These are phyloP conservation scores for Glyptemys insculpta DNA, from an alignment of 2,797 vertebrate genomes.

Conservation along the genomic window DNA sequence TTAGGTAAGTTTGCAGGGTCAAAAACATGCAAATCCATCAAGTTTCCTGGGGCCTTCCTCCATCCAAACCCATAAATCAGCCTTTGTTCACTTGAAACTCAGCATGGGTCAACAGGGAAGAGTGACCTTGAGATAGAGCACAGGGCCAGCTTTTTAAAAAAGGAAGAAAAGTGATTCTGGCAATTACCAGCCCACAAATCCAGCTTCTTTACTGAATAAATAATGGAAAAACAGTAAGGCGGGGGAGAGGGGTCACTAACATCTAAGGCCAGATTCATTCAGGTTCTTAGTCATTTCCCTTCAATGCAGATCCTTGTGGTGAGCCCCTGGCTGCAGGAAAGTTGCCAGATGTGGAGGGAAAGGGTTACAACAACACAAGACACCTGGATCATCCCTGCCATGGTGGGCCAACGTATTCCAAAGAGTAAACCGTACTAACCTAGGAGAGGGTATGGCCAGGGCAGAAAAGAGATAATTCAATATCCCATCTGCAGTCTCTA, in stretches of 20 bases:
- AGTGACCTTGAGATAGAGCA: background rate
- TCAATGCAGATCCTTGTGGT: background rate
- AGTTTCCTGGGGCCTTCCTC: background rate
- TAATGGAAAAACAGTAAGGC: rapidly evolving
- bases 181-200: background rate
- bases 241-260: background rate
- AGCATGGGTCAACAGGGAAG: background rate
- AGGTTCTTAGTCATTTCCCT: background rate
- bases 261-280: background rate
- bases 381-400: background rate
- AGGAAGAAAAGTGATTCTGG: background rate
- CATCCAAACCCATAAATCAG: background rate
- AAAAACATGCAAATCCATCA: background rate
- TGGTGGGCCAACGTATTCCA: background rate
- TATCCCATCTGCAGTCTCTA: background rate
- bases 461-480: background rate
- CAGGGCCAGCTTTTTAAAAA: background rate
- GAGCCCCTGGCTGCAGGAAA: background rate
- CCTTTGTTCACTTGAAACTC: background rate
- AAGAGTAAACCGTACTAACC: background rate
- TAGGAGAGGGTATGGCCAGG: background rate
- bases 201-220: background rate
- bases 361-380: background rate
- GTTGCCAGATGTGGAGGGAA: background rate
- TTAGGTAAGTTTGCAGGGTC: background rate